Evolutionary conservation across 2,797 vertebrate genomes (phyloP).

Genomic region (Thalassophryne amazonica): DNA sequence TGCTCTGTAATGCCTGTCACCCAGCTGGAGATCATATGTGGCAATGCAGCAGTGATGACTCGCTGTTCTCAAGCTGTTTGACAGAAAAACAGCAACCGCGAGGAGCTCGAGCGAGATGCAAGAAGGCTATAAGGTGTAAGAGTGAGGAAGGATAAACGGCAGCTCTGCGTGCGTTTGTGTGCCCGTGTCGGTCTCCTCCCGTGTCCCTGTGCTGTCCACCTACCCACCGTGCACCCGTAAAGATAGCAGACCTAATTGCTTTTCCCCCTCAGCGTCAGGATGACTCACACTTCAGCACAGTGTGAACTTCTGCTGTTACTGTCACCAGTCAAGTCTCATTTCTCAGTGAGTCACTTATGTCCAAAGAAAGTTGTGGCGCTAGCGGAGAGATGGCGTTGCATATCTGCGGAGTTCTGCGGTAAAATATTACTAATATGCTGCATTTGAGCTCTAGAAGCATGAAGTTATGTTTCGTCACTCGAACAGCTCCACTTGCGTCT

Average conservation of each 20-base stretch:
- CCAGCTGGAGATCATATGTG: slow-evolving; percentile 31
- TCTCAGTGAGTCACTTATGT: slow-evolving; percentile 54
- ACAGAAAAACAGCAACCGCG: slow-evolving; percentile 46
- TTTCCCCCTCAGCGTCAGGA: slow-evolving; percentile 8
- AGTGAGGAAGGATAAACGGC: not conserved
- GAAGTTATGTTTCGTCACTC: too few species aligned
- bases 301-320: slow-evolving; percentile 39
- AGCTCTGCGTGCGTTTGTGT: slow-evolving; percentile 6
- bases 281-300: slow-evolving; percentile 61
- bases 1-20: slow-evolving; percentile 45
- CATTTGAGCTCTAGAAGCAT: too few species aligned
- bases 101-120: not conserved
- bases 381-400: too few species aligned
- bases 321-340: slow-evolving; percentile 43
- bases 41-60: slow-evolving; percentile 51
- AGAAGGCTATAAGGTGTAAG: slow-evolving; percentile 4
- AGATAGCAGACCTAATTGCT: slow-evolving; percentile 50
- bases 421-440: too few species aligned
- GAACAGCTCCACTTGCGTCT: too few species aligned
- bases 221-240: slow-evolving; percentile 36
- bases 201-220: slow-evolving; percentile 26
- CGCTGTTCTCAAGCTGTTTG: slow-evolving; percentile 55
- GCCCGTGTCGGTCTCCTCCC: slow-evolving; percentile 19
- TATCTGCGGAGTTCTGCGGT: too few species aligned
- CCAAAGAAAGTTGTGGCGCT: too few species aligned